Evolutionary conservation across 92 coral and sea anemone species (phyloP).

Genomic region (Phymanthus crucifer): DNA sequence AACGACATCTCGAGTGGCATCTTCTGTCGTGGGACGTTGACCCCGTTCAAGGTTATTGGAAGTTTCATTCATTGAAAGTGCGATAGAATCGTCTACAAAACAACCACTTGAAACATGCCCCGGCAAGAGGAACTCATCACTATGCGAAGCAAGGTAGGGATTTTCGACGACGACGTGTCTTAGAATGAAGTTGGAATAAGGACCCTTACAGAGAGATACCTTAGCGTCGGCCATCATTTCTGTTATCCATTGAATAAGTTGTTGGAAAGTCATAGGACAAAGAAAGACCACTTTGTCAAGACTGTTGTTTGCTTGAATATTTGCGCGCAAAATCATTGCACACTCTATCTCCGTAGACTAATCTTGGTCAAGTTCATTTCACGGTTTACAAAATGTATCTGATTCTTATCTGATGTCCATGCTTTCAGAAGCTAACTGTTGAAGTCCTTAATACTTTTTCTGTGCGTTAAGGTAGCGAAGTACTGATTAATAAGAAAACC

Average conservation of each 20-base stretch:
- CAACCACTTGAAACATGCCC: slow-evolving; percentile 13
- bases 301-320: background rate
- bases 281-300: background rate
- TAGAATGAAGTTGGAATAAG: background rate
- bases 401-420: background rate
- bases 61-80: slow-evolving; percentile 10
- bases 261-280: background rate
- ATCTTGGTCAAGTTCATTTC: background rate
- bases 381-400: slow-evolving; percentile 4
- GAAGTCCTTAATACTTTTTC: background rate
- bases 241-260: background rate
- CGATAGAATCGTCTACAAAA: slow-evolving; percentile 19
- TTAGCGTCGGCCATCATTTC: background rate
- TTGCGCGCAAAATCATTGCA: background rate
- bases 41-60: slow-evolving; percentile 25
- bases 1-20: background rate
- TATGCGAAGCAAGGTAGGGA: slow-evolving; percentile 13
- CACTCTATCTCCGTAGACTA: background rate
- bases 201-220: background rate
- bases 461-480: background rate
- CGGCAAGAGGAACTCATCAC: slow-evolving; percentile 18
- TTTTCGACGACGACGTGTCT: background rate
- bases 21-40: slow-evolving; percentile 18
- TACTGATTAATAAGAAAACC: background rate
- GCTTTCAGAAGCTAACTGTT: background rate